These are phyloP conservation scores for Mirounga angustirostris DNA, from an alignment of 2,113 vertebrate genomes.

Conservation along the genomic window DNA sequence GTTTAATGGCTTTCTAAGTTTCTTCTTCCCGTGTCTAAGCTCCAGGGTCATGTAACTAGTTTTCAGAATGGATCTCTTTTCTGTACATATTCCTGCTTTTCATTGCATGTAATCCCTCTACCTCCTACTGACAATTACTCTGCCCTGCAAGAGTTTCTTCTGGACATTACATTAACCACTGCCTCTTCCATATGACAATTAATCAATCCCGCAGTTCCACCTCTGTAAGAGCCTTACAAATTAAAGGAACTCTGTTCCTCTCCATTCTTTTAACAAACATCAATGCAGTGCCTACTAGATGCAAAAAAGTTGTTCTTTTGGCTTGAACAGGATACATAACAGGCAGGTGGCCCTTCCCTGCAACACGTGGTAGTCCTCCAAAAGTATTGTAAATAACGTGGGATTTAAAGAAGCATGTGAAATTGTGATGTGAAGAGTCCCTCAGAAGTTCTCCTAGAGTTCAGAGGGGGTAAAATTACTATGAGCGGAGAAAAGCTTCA, in stretches of 20 bases:
- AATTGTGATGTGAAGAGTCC: not conserved
- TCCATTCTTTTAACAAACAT: not conserved
- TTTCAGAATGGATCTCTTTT: not conserved
- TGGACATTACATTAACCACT: not conserved
- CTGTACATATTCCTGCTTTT: not conserved
- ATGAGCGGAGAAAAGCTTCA: not conserved
- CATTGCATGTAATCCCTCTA: not conserved
- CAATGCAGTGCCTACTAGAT: not conserved
- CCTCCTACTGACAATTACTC: not conserved
- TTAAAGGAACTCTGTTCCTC: not conserved
- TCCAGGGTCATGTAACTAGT: not conserved
- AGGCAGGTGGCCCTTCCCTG: not conserved
- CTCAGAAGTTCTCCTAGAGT: not conserved
- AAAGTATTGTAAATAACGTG: not conserved
- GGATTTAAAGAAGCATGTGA: not conserved
- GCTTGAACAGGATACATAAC: not conserved
- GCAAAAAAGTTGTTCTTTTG: not conserved
- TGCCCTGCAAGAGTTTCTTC: constrained; percentile 20
- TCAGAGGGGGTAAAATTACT: not conserved
- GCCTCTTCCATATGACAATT: constrained; percentile 17
- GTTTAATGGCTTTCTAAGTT: not conserved
- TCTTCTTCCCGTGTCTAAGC: not conserved
- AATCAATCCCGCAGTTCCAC: constrained; percentile 59
- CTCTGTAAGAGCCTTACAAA: constrained; percentile 41
- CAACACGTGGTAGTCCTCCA: not conserved